phyloP scores from a whole-genome alignment of 2,888 invertebrate genomes.

The Lasioglossum oenotherae region DNA sequence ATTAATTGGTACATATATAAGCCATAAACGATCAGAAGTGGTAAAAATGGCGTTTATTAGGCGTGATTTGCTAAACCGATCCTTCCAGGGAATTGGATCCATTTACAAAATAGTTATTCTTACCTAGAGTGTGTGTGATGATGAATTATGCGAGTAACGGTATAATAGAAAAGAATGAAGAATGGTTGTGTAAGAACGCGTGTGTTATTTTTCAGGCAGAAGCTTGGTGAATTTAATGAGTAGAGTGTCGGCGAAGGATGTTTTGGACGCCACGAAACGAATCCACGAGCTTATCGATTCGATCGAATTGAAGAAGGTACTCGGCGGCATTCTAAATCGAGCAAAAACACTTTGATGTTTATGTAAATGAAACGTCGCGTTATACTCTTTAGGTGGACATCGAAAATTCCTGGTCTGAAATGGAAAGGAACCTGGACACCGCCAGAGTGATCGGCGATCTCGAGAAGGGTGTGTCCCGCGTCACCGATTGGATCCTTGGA shows the following conservation, averaged over 20 bases:
- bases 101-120: no score
- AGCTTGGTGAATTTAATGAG: constrained; percentile 77
- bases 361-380: not conserved
- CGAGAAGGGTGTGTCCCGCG: constrained; percentile 88
- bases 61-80: no score
- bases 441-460: constrained; percentile 87
- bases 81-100: no score
- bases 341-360: not conserved
- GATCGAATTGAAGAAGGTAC: constrained; percentile 86
- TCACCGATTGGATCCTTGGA: constrained; percentile 92
- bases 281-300: constrained; percentile 86
- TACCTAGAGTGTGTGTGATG: no score
- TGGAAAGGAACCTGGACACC: constrained; percentile 87
- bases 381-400: constrained; percentile 82
- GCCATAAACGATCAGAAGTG: no score
- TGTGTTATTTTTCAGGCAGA: constrained; percentile 71
- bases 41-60: no score
- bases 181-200: no score
- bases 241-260: constrained; percentile 86
- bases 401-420: constrained; percentile 87
- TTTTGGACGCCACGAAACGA: constrained; percentile 86
- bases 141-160: no score
- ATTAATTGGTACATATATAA: no score
- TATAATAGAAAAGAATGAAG: no score
- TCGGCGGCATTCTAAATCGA: not conserved